Conservation (phyloP, 2,797 vertebrate species). For the Fundulus diaphanus region DNA sequence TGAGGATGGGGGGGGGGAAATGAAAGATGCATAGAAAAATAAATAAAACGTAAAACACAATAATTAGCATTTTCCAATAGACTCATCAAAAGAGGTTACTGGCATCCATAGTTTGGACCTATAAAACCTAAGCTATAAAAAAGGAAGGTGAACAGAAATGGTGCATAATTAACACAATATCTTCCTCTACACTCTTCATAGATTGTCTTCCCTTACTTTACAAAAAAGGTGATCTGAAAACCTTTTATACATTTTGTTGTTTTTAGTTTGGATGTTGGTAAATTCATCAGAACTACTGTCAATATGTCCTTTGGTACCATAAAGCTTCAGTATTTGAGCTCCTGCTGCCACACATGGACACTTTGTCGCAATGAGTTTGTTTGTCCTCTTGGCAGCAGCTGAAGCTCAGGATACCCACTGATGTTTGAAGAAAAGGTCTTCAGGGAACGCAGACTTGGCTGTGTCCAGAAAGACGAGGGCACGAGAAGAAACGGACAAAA, state of each 20-base stretch:
- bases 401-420: conserved; percentile 15
- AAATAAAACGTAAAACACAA: too few species aligned
- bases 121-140: too few species aligned
- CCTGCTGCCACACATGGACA: conserved; percentile 19
- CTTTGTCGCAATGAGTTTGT: conserved; percentile 24
- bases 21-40: too few species aligned
- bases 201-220: neutral
- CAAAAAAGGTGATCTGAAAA: neutral
- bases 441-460: conserved; percentile 18
- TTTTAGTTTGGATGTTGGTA: neutral
- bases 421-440: conserved; percentile 47
- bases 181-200: neutral
- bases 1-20: too few species aligned
- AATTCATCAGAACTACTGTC: neutral
- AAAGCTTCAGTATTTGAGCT: conserved; percentile 14
- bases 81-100: too few species aligned
- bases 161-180: neutral
- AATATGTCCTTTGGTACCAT: neutral
- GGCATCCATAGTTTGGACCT: too few species aligned
- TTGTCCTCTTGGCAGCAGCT: conserved; percentile 38
- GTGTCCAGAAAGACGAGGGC: conserved; percentile 3
- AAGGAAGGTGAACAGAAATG: neutral
- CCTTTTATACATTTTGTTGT: neutral
- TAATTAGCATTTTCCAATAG: too few species aligned
- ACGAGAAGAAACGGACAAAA: conserved; percentile 24